Evolutionary conservation across 2,113 vertebrate species (phyloP).

Genomic region (Megaptera novaeangliae): DNA sequence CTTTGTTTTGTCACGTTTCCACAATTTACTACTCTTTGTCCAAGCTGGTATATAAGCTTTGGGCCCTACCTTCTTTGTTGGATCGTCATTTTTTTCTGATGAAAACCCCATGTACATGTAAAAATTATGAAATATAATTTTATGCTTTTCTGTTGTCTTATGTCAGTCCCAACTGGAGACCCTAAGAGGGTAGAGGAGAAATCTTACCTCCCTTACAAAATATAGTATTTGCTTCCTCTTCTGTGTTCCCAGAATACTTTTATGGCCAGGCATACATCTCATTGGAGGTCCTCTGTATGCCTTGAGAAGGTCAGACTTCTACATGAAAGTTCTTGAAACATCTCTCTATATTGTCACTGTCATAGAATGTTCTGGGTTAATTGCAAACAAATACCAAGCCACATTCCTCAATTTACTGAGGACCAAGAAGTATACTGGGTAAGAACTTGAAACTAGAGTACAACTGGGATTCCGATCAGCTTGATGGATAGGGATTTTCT

Average conservation of each 20-base stretch:
- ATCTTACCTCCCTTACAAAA: not conserved
- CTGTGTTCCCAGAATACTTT: not conserved
- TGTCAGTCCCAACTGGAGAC: not conserved
- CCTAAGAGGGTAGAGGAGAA: not conserved
- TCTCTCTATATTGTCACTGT: not conserved
- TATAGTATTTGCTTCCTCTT: not conserved
- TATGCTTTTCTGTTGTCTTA: not conserved
- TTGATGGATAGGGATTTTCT: not conserved
- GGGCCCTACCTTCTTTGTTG: not conserved
- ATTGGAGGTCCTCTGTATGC: not conserved
- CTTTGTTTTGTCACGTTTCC: not conserved
- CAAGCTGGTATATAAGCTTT: not conserved
- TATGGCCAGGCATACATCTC: not conserved
- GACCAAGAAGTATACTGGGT: not conserved
- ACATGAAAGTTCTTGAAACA: not conserved
- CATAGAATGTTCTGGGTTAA: not conserved
- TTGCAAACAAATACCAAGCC: not conserved
- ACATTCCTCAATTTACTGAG: not conserved
- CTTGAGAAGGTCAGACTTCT: not conserved
- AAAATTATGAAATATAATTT: not conserved
- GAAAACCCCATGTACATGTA: not conserved
- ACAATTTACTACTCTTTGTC: not conserved
- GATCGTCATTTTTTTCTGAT: not conserved
- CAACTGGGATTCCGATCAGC: not conserved
- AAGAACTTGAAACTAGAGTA: not conserved